Evolutionary conservation across 2,113 vertebrate species (phyloP).

Genomic region (Cyprinodon variegatus): DNA sequence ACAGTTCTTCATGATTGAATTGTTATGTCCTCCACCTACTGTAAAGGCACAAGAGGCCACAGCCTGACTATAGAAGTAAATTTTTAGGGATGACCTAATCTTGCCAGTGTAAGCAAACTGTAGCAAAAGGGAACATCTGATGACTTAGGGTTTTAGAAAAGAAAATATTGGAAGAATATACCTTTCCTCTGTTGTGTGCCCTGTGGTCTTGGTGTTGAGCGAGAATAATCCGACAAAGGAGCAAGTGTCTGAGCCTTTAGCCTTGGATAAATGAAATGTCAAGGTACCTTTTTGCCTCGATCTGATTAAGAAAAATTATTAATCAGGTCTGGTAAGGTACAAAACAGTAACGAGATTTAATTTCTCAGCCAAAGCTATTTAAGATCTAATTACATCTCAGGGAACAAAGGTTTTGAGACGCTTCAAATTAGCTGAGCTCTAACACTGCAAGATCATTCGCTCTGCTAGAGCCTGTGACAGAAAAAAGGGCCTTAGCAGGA

Average conservation of each 20-base stretch:
- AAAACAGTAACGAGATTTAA: conserved; percentile 71
- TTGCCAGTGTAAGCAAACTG: neutral
- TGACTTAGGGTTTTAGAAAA: neutral
- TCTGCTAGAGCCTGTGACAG: conserved; percentile 46
- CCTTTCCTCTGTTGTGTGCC: conserved; percentile 11
- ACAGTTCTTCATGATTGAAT: conserved; percentile 50
- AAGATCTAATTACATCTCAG: conserved; percentile 74
- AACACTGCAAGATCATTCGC: conserved; percentile 43
- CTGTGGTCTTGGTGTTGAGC: conserved; percentile 11
- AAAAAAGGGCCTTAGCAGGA: conserved; percentile 23
- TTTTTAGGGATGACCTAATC: conserved; percentile 22
- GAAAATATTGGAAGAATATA: conserved; percentile 3
- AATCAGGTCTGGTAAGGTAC: conserved; percentile 73
- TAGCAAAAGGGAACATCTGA: conserved; percentile 2
- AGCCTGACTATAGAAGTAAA: conserved; percentile 21
- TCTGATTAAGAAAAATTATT: conserved; percentile 76
- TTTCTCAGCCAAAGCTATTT: conserved; percentile 71
- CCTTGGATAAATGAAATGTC: conserved; percentile 70
- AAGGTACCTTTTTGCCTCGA: conserved; percentile 58
- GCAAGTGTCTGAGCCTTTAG: conserved; percentile 49
- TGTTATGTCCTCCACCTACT: conserved; percentile 45
- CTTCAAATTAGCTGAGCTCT: conserved; percentile 62
- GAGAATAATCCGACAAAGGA: conserved; percentile 32
- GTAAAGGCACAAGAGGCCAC: conserved; percentile 30
- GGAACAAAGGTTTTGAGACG: conserved; percentile 70